These are phyloP conservation scores for Sphaerolaimus hirsutus DNA, from an alignment of 2,888 invertebrate species.

Conservation along the genomic window DNA sequence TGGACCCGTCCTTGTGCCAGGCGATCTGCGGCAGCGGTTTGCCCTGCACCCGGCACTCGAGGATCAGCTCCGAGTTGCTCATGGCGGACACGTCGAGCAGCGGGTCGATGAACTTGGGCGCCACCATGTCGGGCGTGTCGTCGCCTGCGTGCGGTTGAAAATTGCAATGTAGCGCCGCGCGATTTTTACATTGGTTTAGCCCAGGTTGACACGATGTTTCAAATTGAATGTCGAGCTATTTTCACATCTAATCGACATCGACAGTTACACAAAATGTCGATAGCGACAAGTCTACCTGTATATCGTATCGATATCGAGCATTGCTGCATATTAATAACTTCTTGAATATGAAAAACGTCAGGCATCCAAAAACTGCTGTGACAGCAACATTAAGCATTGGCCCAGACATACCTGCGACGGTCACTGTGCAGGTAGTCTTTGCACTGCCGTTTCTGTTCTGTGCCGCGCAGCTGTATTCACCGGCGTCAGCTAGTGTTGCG, in stretches of 20 bases:
- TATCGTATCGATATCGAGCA: no score
- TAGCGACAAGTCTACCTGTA: no score
- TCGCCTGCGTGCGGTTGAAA: neutral
- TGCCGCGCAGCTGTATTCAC: constrained; percentile 77
- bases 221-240: no score
- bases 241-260: no score
- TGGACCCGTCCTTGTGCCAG: constrained; percentile 22
- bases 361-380: no score
- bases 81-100: constrained; percentile 15
- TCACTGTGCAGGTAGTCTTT: constrained; percentile 76
- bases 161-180: neutral
- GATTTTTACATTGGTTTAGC: constrained; percentile 3
- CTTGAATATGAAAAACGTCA: no score
- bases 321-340: no score
- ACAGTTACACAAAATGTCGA: no score
- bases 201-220: neutral
- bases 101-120: constrained; percentile 18
- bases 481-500: constrained; percentile 75
- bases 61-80: constrained; percentile 14
- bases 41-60: constrained; percentile 6
- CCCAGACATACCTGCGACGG: constrained; percentile 83
- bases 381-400: no score
- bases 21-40: constrained; percentile 9
- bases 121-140: constrained; percentile 6
- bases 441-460: constrained; percentile 73